Evolutionary conservation across 2,113 vertebrate genomes (phyloP).

Genomic region (Lepidothrix coronata): DNA sequence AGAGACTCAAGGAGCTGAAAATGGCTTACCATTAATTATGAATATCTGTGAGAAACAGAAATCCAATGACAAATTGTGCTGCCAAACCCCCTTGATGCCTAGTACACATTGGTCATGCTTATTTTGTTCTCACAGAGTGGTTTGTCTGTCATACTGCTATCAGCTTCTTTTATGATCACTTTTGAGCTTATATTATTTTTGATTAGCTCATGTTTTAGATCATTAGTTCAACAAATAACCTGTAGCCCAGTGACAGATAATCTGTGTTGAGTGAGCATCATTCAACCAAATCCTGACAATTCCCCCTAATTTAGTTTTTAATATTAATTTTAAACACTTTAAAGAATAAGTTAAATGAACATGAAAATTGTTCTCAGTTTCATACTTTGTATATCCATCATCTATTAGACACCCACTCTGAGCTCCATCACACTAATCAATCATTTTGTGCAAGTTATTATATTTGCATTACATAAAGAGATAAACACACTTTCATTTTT

Average conservation of each 20-base stretch:
- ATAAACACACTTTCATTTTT: constrained; percentile 30
- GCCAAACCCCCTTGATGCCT: not conserved
- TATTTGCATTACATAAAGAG: not conserved
- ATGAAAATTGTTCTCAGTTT: constrained; percentile 32
- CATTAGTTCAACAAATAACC: constrained; percentile 67
- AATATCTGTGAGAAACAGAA: constrained; percentile 29
- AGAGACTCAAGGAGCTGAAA: constrained; percentile 16
- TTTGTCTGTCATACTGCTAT: constrained; percentile 23
- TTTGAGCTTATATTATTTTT: constrained; percentile 29
- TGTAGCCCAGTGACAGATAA: constrained; percentile 37
- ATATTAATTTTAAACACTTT: constrained; percentile 31
- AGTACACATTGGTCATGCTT: not conserved
- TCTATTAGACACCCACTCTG: constrained; percentile 10
- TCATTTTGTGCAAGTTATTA: constrained; percentile 13
- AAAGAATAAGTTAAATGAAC: constrained; percentile 48
- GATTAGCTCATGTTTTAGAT: constrained; percentile 56
- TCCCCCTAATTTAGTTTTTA: constrained; percentile 11
- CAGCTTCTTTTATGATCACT: not conserved
- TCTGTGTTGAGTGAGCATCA: constrained; percentile 5
- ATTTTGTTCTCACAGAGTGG: not conserved
- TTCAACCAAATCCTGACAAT: constrained; percentile 29
- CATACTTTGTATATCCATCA: constrained; percentile 31
- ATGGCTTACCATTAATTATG: constrained; percentile 40
- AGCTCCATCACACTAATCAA: not conserved
- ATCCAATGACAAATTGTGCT: constrained; percentile 26